Evolutionary conservation across 2,888 invertebrate species (phyloP).

Genomic region (Zygaena filipendulae): DNA sequence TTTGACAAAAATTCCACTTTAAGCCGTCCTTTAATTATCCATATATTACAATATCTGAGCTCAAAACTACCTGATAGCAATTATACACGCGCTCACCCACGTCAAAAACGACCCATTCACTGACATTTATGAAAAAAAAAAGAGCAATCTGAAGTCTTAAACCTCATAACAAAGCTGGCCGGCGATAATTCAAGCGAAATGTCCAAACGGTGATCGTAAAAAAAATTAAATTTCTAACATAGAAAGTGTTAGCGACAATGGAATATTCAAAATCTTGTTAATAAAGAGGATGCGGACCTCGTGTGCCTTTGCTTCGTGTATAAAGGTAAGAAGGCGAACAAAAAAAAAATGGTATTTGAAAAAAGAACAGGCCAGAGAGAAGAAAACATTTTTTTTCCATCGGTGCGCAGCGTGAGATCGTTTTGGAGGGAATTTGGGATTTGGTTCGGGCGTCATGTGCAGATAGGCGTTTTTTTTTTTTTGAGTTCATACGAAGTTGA

Average conservation of each 20-base stretch:
- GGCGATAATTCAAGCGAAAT: constrained; percentile 68
- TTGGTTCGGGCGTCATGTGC: constrained; percentile 55
- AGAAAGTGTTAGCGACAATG: constrained; percentile 68
- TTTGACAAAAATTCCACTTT: constrained; percentile 67
- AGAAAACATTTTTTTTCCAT: constrained; percentile 31
- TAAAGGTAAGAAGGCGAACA: constrained; percentile 33
- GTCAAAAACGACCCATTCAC: constrained; percentile 52
- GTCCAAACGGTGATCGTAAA: constrained; percentile 52
- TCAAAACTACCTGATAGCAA: constrained; percentile 63
- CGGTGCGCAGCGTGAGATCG: constrained; percentile 60
- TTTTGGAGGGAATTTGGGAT: constrained; percentile 60
- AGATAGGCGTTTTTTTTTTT: constrained; percentile 29
- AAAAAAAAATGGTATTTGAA: constrained; percentile 41
- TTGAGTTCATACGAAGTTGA: constrained; percentile 25
- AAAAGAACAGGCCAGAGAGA: constrained; percentile 37
- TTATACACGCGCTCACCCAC: constrained; percentile 67
- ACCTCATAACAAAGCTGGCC: constrained; percentile 64
- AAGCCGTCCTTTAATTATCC: constrained; percentile 66
- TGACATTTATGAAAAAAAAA: constrained; percentile 54
- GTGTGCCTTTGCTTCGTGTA: constrained; percentile 29
- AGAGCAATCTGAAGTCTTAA: constrained; percentile 45
- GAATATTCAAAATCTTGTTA: constrained; percentile 67
- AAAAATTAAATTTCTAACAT: constrained; percentile 52
- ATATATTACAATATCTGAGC: constrained; percentile 58
- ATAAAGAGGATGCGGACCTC: constrained; percentile 37